Conservation (phyloP, 2,797 vertebrate genomes). For the Takifugu ocellatus region DNA sequence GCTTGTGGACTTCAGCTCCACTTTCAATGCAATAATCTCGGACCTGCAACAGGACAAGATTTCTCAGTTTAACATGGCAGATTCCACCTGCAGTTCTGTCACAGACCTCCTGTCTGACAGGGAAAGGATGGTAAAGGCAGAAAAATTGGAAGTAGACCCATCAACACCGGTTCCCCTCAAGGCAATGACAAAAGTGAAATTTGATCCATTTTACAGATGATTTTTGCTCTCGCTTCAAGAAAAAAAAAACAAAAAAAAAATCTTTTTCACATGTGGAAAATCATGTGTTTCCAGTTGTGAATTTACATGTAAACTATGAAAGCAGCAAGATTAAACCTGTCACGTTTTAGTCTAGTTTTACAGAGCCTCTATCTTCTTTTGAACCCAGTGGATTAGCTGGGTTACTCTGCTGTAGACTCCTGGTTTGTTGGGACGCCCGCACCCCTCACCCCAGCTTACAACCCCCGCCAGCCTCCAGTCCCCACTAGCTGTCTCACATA, state of each 20-base stretch:
- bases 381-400: conserved; percentile 66
- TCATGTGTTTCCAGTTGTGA: neutral
- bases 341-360: neutral
- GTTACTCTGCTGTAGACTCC: conserved; percentile 76
- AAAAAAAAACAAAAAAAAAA: neutral
- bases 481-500: conserved; percentile 64
- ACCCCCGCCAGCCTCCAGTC: conserved; percentile 75
- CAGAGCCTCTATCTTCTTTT: conserved; percentile 45
- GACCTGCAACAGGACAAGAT: no score
- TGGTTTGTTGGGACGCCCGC: conserved; percentile 70
- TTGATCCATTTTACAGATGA: no score
- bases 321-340: neutral
- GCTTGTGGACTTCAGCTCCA: no score
- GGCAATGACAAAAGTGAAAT: no score
- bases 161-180: no score
- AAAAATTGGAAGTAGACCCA: no score
- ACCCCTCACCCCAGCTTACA: conserved; percentile 80
- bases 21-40: no score
- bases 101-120: no score
- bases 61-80: no score
- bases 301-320: neutral
- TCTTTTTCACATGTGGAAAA: neutral
- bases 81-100: no score
- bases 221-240: no score
- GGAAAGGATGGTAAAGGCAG: no score